Percentiles rank a stretch among this genome's conserved stretches.
Evolutionary conservation across 2,888 invertebrate genomes (phyloP).

Genomic region (Nomada ruficornis): DNA sequence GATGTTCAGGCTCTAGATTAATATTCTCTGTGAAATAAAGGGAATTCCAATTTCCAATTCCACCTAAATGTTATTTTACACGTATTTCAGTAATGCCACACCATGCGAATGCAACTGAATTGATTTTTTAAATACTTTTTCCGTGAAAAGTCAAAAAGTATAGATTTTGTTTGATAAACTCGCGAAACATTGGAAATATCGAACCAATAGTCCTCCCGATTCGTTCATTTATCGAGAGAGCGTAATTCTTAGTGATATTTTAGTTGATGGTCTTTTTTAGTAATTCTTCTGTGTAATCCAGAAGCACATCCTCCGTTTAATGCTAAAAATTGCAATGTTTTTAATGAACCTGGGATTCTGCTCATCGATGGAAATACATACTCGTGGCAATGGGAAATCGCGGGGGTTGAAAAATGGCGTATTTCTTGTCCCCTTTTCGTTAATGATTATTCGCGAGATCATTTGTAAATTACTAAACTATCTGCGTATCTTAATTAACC

Average conservation of each 20-base stretch:
- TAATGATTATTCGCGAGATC: slow-evolving; percentile 50
- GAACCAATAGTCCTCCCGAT: no score
- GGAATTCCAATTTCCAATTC: no score
- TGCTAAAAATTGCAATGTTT: neutral
- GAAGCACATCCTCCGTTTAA: no score
- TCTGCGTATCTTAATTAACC: slow-evolving; percentile 57
- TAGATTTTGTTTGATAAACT: no score
- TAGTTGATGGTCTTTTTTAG: no score
- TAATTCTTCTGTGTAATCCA: neutral
- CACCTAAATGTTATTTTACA: neutral
- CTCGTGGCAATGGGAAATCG: neutral
- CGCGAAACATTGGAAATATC: no score
- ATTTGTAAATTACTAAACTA: slow-evolving; percentile 51
- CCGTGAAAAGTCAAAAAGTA: no score
- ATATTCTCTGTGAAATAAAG: no score
- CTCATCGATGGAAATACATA: neutral
- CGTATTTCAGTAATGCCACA: neutral
- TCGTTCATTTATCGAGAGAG: no score
- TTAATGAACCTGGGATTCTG: neutral
- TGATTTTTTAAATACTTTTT: no score
- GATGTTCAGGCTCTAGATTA: no score
- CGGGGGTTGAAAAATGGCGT: neutral
- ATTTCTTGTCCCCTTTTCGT: slow-evolving; percentile 11
- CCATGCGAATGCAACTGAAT: neutral
- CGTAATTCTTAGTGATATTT: no score